Evolutionary conservation across 2,113 vertebrate species (phyloP).

Genomic region (Sorex araneus): DNA sequence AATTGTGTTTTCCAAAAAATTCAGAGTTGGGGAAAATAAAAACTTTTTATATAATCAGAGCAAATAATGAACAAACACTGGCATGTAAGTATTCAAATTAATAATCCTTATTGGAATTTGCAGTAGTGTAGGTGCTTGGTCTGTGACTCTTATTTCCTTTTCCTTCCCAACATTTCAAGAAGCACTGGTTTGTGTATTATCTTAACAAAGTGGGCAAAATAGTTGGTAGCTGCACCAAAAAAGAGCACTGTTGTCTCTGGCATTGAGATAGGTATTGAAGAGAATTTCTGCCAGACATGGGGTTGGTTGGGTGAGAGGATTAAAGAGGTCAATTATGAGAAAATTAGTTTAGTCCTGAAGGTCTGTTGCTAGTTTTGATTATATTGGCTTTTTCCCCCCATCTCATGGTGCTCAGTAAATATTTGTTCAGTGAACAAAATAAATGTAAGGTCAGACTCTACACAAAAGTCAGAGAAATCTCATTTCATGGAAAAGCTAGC

Average conservation of each 20-base stretch:
- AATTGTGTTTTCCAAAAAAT: not conserved
- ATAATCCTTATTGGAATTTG: not conserved
- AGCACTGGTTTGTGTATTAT: too few species aligned
- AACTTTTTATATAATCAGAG: not conserved
- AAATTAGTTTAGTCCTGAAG: not conserved
- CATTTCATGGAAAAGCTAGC: slow-evolving; percentile 24
- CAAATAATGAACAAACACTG: not conserved
- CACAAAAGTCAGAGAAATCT: slow-evolving; percentile 8
- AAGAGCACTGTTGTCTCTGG: not conserved
- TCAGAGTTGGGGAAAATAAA: not conserved
- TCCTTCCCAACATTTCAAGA: too few species aligned
- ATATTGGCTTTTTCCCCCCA: slow-evolving; percentile 61
- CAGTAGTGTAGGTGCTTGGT: not conserved
- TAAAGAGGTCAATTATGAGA: slow-evolving; percentile 10
- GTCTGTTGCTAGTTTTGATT: slow-evolving; percentile 8
- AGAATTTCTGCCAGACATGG: not conserved
- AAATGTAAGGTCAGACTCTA: slow-evolving; percentile 46
- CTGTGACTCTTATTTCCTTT: too few species aligned
- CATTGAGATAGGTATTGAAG: not conserved
- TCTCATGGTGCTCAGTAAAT: not conserved
- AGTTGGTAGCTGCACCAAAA: slow-evolving; percentile 4
- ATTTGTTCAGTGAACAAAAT: slow-evolving; percentile 24
- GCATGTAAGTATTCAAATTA: too few species aligned
- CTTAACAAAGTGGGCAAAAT: not conserved
- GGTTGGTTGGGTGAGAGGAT: not conserved